phyloP scores from a whole-genome alignment of 2,888 invertebrate species.

The Unio delphinus region DNA sequence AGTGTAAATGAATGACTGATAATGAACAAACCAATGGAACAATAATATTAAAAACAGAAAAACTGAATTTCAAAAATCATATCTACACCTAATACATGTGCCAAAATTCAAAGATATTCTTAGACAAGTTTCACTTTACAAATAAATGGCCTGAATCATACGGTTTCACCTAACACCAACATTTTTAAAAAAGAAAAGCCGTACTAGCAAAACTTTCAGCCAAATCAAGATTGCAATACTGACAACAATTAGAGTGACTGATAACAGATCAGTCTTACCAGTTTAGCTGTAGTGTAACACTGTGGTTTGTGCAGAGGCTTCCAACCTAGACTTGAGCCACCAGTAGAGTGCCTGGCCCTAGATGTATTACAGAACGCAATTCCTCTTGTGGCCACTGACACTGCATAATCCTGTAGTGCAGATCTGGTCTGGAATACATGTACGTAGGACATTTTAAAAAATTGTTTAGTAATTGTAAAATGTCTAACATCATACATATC shows the following conservation, averaged over 20 bases:
- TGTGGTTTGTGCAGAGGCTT: conserved; percentile 70
- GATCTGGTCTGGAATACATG: conserved; percentile 50
- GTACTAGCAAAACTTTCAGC: not conserved
- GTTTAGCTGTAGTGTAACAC: conserved; percentile 56
- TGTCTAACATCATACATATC: too few species aligned
- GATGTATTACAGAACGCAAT: conserved; percentile 61
- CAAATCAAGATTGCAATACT: not conserved
- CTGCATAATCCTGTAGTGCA: conserved; percentile 56
- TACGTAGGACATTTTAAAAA: not conserved
- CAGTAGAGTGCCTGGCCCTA: conserved; percentile 36
- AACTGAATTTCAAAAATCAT: too few species aligned
- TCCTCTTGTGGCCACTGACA: conserved; percentile 64
- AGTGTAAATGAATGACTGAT: too few species aligned
- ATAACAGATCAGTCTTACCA: conserved; percentile 27
- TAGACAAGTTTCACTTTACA: too few species aligned
- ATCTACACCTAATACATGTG: too few species aligned
- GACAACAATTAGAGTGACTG: not conserved
- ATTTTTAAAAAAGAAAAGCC: not conserved
- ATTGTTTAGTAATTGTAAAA: too few species aligned
- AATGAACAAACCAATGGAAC: too few species aligned
- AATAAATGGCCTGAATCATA: not conserved
- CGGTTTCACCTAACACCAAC: not conserved
- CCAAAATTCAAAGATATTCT: too few species aligned
- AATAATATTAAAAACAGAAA: too few species aligned
- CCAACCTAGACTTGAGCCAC: conserved; percentile 62